Evolutionary conservation across 2,797 vertebrate genomes (phyloP).

Genomic region (Adelosebastes latens): DNA sequence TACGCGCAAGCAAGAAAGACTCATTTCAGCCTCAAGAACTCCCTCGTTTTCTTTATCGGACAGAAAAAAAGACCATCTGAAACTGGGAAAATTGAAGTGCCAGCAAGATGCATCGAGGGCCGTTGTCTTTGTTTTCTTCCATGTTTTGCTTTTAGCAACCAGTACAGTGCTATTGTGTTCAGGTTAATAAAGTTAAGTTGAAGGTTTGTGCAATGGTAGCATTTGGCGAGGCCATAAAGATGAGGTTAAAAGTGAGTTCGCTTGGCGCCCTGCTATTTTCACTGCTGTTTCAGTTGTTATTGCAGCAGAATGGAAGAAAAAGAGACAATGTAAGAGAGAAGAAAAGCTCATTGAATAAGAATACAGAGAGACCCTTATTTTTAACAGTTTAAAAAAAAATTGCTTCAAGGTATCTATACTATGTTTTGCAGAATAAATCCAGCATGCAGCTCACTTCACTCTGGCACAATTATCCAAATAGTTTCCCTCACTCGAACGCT

Average conservation of each 20-base stretch:
- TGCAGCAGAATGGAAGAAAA: not conserved
- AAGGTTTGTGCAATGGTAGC: conserved; percentile 8
- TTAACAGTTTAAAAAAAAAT: not conserved
- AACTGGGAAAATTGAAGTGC: conserved; percentile 19
- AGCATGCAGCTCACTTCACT: not conserved
- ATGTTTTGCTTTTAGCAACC: conserved; percentile 9
- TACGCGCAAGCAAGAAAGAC: conserved; percentile 5
- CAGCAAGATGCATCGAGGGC: not conserved
- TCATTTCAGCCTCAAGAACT: conserved; percentile 28
- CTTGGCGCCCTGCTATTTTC: not conserved
- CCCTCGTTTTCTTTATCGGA: conserved; percentile 11
- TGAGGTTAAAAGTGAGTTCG: not conserved
- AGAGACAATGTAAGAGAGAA: not conserved
- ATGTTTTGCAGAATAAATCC: not conserved
- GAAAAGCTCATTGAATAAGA: not conserved
- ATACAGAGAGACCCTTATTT: not conserved
- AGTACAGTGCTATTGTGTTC: conserved; percentile 3
- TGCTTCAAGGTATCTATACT: not conserved
- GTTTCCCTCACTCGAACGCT: not conserved
- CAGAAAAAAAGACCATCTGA: not conserved
- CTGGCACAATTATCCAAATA: not conserved
- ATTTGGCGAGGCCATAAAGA: not conserved
- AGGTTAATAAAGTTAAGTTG: conserved; percentile 14
- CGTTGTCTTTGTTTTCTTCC: not conserved
- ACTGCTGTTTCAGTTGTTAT: not conserved